Evolutionary conservation across 2,797 vertebrate genomes (phyloP), one percentile per base, ranked within the genome.

Genomic region (Tarsius wallacei): DNA sequence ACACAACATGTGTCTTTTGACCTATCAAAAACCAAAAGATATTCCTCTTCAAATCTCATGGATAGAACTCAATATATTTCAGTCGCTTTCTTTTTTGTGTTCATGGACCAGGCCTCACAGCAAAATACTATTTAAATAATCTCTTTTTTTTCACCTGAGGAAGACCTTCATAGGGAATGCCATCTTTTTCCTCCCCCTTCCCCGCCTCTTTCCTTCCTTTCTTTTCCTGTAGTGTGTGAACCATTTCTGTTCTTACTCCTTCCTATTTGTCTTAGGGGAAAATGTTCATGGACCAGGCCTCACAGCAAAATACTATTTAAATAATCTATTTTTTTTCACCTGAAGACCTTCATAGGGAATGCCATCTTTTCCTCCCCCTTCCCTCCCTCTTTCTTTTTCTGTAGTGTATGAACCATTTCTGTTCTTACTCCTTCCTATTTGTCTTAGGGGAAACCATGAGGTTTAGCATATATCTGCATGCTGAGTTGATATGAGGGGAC

Each of bases 21-120:
- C 0, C 3, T 13, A n/a, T 16, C 22, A 51, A 22, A 28, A 87
- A 36, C 22, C 47, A 26, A 92, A 84, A 49, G 51, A 63, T 26
- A 26, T 68, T 82, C n/a, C 49, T 47, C 51, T 63, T 93, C 84
- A 42, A 59, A 90, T 87, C 31, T 90, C 26, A 47, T 74, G 82
- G 78, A 55, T 36, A 22, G 61, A 76, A 90, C 10, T 5, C 59
- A 73, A 14, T 85, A 31, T 42, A 71, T 90, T 94, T 74, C 49
- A 95, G 15, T 42, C 42, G 11, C 36, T 95, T 85, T 86, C 28
- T 87, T 63, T 47, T 61, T 88, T 71, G 55, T 42, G 53, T 73
- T 73, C 33, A 49, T 16, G 22, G 16, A 36, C 33, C 49, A 88
- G 93, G 26, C 22, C 42, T 90, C 71, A 66, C 73, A 94, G 55